Percentiles rank a stretch among this genome's conserved stretches.
These are phyloP conservation scores for Prochilodus magdalenae DNA, from an alignment of 2,113 vertebrate genomes.

Conservation along the genomic window DNA sequence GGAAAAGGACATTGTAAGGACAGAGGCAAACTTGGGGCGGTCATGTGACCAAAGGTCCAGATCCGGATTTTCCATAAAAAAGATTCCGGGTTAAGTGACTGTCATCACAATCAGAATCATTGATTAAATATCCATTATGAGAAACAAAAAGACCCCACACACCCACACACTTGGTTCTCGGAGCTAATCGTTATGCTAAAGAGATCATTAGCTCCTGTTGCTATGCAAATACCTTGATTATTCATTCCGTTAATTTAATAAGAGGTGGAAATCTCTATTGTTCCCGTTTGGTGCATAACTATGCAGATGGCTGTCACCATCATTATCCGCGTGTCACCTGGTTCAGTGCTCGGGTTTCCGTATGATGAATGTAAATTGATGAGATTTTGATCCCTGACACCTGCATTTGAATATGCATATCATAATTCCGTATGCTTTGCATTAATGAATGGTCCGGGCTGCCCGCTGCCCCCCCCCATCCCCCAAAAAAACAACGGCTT, in stretches of 20 bases:
- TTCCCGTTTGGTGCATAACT: conserved; percentile 39
- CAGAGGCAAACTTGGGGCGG: not conserved
- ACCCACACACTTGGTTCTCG: not conserved
- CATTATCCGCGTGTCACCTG: conserved; percentile 46
- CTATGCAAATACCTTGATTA: conserved; percentile 60
- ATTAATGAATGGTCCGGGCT: not conserved
- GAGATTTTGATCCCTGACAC: conserved; percentile 48
- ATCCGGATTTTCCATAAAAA: too few relatives aligned
- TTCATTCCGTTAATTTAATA: conserved; percentile 58
- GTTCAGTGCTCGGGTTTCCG: conserved; percentile 21
- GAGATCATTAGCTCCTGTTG: conserved; percentile 55
- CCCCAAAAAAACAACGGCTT: too few relatives aligned
- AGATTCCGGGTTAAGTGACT: not conserved
- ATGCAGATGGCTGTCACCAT: conserved; percentile 43
- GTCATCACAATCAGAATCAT: not conserved
- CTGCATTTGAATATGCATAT: conserved; percentile 41
- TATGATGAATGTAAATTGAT: conserved; percentile 45
- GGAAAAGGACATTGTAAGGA: not conserved
- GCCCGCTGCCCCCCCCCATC: too few relatives aligned
- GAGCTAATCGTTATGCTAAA: conserved; percentile 58
- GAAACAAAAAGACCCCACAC: conserved; percentile 3
- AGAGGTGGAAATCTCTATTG: conserved; percentile 33
- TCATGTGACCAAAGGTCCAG: not conserved
- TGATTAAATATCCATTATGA: not conserved
- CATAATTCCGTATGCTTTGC: not conserved